Conservation (phyloP, 2,113 vertebrate genomes). For the Nycticryphes semicollaris region DNA sequence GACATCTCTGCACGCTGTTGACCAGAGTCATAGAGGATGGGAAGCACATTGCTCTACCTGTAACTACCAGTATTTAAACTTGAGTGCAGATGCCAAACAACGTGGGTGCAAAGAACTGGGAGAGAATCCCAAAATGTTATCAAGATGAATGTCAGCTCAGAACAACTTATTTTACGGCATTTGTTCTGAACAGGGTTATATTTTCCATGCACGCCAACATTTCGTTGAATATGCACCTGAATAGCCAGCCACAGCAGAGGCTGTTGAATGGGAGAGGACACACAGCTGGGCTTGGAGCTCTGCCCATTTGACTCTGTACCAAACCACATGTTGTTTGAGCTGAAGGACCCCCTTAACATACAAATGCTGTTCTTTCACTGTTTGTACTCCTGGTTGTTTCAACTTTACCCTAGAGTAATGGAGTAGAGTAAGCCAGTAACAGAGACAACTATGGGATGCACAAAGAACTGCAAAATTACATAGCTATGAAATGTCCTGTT, state of each 20-base stretch:
- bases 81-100: not conserved
- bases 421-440: not conserved
- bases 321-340: not conserved
- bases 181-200: not conserved
- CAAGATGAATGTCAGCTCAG: not conserved
- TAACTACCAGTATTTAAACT: not conserved
- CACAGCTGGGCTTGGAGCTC: not conserved
- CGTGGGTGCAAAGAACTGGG: not conserved
- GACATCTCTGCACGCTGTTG: not conserved
- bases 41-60: not conserved
- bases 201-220: not conserved
- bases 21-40: not conserved
- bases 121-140: not conserved
- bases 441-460: not conserved
- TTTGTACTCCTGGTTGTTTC: not conserved
- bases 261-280: not conserved
- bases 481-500: not conserved
- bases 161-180: not conserved
- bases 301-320: rapidly evolving
- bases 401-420: not conserved
- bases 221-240: not conserved
- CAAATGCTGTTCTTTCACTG: too few species aligned
- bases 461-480: not conserved
- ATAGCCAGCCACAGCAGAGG: not conserved
- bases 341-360: not conserved